phyloP scores from a whole-genome alignment of 2,888 invertebrate genomes.

The Salpingus planirostris region DNA sequence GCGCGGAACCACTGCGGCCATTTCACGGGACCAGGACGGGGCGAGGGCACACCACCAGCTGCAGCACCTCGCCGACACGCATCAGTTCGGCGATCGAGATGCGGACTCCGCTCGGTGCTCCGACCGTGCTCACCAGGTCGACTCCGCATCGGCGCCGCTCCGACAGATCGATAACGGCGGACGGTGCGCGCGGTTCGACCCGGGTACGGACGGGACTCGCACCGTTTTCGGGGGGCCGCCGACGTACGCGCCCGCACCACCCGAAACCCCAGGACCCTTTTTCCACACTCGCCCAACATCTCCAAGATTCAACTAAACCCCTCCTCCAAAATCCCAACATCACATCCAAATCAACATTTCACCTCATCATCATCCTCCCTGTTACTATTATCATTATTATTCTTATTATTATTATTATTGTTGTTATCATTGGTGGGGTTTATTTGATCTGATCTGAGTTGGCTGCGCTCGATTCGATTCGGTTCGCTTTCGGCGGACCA shows the following conservation, averaged over 20 bases:
- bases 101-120: constrained; percentile 14
- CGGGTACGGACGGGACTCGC: too few relatives aligned
- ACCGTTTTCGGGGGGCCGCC: too few relatives aligned
- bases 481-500: too few relatives aligned
- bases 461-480: too few relatives aligned
- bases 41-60: constrained; percentile 13
- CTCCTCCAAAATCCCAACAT: constrained; percentile 2
- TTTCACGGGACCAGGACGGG: constrained; percentile 23
- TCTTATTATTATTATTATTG: too few relatives aligned
- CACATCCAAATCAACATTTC: not conserved
- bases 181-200: constrained; percentile 26
- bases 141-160: constrained; percentile 20
- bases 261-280: too few relatives aligned
- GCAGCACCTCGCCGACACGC: constrained; percentile 14
- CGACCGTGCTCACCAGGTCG: constrained; percentile 12
- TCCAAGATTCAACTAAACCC: not conserved
- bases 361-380: not conserved
- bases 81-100: constrained; percentile 8
- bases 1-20: constrained; percentile 33
- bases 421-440: too few relatives aligned
- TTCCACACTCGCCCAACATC: not conserved
- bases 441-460: too few relatives aligned
- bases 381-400: too few relatives aligned
- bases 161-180: constrained; percentile 16
- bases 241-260: too few relatives aligned